A percentile compares a stretch with the other conserved stretches of the same genome.
phyloP scores from a whole-genome alignment of 2,113 vertebrate species.

The Apeltes quadracus region DNA sequence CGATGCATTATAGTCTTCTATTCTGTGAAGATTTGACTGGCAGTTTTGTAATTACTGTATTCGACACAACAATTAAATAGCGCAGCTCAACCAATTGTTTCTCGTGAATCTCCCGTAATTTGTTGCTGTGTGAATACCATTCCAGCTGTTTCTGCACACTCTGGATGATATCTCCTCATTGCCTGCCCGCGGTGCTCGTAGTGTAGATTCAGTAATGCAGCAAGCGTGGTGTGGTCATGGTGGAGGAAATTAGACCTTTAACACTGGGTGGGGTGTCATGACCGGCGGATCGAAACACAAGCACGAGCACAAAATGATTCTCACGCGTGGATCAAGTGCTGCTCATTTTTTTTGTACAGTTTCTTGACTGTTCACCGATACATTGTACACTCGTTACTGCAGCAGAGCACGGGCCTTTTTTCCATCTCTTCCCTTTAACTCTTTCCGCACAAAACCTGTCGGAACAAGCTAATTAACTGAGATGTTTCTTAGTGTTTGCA shows the following conservation, averaged over 20 bases:
- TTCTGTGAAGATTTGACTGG: slow-evolving; percentile 66
- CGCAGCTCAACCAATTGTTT: slow-evolving; percentile 61
- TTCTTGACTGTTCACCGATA: neutral
- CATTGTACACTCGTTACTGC: neutral
- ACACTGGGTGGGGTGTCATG: slow-evolving; percentile 12
- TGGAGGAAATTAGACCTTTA: slow-evolving; percentile 32
- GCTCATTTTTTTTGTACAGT: too few species aligned
- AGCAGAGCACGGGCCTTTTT: neutral
- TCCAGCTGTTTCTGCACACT: slow-evolving; percentile 50
- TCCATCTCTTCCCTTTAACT: slow-evolving; percentile 10
- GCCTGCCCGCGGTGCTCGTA: slow-evolving; percentile 32
- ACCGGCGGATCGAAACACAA: slow-evolving; percentile 8
- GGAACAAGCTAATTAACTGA: slow-evolving; percentile 29
- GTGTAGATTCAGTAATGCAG: slow-evolving; percentile 21
- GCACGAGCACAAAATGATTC: slow-evolving; percentile 12
- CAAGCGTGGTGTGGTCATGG: neutral
- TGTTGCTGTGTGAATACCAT: slow-evolving; percentile 26
- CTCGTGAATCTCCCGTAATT: slow-evolving; percentile 47
- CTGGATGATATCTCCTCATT: slow-evolving; percentile 38
- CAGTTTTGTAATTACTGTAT: slow-evolving; percentile 71
- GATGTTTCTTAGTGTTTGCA: neutral
- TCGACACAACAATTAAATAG: slow-evolving; percentile 66
- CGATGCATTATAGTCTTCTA: slow-evolving; percentile 56
- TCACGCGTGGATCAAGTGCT: slow-evolving; percentile 1
- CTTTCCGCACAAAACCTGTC: slow-evolving; percentile 26